A percentile compares a stretch with the other conserved stretches of the same genome.
These are phyloP conservation scores for Galaxias olidus DNA, from an alignment of 2,797 vertebrate genomes.

Conservation along the genomic window DNA sequence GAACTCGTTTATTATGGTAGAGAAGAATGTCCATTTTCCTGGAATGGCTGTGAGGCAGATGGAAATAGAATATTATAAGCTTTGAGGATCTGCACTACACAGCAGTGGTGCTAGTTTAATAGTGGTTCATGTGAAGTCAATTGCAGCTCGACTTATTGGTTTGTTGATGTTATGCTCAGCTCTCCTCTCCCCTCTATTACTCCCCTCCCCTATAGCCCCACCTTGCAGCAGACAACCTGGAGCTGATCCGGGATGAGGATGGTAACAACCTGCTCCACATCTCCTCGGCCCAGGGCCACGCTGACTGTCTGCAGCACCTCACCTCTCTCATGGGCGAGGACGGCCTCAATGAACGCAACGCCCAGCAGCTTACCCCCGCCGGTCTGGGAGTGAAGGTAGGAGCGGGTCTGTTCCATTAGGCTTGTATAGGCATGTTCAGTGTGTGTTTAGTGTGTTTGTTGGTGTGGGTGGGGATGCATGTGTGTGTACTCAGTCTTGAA, in stretches of 20 bases:
- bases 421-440: background rate
- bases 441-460: background rate
- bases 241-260: conserved; percentile 89
- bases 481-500: background rate
- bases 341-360: conserved; percentile 90
- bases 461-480: background rate
- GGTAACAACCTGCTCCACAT: conserved; percentile 94
- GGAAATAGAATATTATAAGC: too few relatives aligned
- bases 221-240: conserved; percentile 93
- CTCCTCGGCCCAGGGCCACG: conserved; percentile 87
- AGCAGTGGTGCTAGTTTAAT: too few relatives aligned
- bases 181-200: background rate
- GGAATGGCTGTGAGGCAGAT: background rate
- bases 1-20: background rate
- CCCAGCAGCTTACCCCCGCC: conserved; percentile 89
- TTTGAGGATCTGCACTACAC: background rate
- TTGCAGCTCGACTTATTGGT: too few relatives aligned
- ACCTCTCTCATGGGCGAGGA: conserved; percentile 98
- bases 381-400: conserved; percentile 93
- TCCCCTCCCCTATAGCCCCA: conserved; percentile 80
- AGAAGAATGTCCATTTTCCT: background rate
- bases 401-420: background rate
- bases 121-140: too few relatives aligned
- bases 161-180: too few relatives aligned
- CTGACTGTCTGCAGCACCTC: conserved; percentile 95